Percentiles rank a stretch among this genome's conserved stretches.
phyloP scores from a whole-genome alignment of 2,113 vertebrate genomes.

The Merops nubicus region DNA sequence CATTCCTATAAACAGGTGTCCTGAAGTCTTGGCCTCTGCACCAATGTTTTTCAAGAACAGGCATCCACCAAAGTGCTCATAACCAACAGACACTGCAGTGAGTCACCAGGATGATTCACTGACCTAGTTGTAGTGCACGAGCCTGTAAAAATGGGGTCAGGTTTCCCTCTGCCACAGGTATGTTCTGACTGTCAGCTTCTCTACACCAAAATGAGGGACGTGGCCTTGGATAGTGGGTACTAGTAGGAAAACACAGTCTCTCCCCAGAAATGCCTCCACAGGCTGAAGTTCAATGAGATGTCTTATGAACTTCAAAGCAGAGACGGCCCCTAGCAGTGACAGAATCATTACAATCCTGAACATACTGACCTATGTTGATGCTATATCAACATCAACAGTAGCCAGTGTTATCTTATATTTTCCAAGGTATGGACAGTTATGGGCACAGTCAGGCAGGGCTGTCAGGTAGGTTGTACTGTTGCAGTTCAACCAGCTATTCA shows the following conservation, averaged over 20 bases:
- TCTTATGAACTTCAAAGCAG: neutral
- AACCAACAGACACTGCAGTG: neutral
- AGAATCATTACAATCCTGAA: neutral
- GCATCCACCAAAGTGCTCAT: neutral
- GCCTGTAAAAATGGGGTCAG: neutral
- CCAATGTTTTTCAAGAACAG: neutral
- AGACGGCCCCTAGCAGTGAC: neutral
- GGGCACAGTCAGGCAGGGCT: neutral
- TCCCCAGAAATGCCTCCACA: neutral
- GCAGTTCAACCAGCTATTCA: neutral
- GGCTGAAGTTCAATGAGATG: neutral
- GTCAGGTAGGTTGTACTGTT: neutral
- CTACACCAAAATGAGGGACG: neutral
- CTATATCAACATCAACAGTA: neutral
- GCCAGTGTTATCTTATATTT: neutral
- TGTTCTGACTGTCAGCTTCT: neutral
- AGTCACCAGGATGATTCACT: slow-evolving; percentile 57
- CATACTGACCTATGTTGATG: neutral
- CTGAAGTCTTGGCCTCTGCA: neutral
- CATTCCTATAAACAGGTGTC: neutral
- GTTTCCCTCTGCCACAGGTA: neutral
- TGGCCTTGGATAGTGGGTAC: neutral
- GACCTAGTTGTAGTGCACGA: slow-evolving; percentile 32
- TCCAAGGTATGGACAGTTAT: neutral
- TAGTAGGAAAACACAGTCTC: neutral